A percentile compares a stretch with the other conserved stretches of the same genome.
Conservation (phyloP, 2,888 invertebrate genomes). For the Trilocha varians region DNA sequence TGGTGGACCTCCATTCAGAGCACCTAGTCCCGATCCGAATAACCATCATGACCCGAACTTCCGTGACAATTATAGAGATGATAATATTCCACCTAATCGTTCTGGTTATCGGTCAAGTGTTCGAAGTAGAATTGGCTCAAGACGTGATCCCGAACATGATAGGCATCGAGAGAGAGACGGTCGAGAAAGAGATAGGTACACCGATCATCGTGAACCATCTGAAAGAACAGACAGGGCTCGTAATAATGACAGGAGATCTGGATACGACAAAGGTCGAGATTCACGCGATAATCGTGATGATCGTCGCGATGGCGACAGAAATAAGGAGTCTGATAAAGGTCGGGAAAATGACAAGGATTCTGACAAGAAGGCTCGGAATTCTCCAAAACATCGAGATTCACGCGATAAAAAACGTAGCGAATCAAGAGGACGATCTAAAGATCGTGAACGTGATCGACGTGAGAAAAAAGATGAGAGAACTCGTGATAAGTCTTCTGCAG, state of each 20-base stretch:
- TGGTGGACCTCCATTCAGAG: constrained; percentile 41
- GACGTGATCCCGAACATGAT: constrained; percentile 53
- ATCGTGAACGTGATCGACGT: constrained; percentile 69
- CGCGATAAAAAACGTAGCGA: constrained; percentile 62
- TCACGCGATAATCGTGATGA: constrained; percentile 42
- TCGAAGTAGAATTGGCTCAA: constrained; percentile 42
- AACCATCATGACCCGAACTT: constrained; percentile 53
- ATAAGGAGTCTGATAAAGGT: constrained; percentile 56
- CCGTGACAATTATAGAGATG: constrained; percentile 54
- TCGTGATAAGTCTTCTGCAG: constrained; percentile 55
- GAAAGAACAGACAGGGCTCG: constrained; percentile 57
- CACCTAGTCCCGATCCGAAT: constrained; percentile 52
- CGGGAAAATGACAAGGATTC: constrained; percentile 58
- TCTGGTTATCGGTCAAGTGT: constrained; percentile 40
- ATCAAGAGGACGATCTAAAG: constrained; percentile 59
- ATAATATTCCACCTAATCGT: constrained; percentile 33
- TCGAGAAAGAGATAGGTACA: constrained; percentile 52
- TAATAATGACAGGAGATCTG: constrained; percentile 44
- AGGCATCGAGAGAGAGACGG: constrained; percentile 58
- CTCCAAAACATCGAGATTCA: constrained; percentile 55
- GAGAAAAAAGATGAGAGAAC: constrained; percentile 68
- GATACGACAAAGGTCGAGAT: constrained; percentile 45
- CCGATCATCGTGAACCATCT: constrained; percentile 49
- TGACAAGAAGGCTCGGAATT: constrained; percentile 47
- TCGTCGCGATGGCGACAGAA: constrained; percentile 41